These are phyloP conservation scores for Engraulis encrasicolus DNA, from an alignment of 2,113 vertebrate species.

Conservation along the genomic window DNA sequence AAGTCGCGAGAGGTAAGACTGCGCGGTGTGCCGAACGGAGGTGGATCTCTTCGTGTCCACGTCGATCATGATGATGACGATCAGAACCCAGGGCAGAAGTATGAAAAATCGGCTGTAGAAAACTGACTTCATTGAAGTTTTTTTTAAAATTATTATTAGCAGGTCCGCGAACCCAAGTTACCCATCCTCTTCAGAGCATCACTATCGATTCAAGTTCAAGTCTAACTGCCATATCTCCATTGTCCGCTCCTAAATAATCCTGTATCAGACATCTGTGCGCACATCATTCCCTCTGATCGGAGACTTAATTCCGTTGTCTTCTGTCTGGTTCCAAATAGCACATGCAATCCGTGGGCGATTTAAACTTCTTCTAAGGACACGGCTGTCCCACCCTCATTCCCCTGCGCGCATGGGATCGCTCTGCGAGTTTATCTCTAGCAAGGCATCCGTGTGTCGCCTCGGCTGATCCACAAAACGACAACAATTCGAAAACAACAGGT, in stretches of 20 bases:
- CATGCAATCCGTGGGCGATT: neutral
- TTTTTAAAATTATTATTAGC: no score
- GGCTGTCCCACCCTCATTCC: neutral
- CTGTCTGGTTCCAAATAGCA: neutral
- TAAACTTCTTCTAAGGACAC: slow-evolving; percentile 6
- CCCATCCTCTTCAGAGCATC: neutral
- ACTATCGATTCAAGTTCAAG: slow-evolving; percentile 6
- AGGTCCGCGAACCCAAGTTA: neutral
- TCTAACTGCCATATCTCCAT: neutral
- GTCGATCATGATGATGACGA: slow-evolving; percentile 93
- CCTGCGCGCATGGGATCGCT: slow-evolving; percentile 25
- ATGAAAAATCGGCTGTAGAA: slow-evolving; percentile 89
- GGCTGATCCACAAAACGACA: slow-evolving; percentile 12
- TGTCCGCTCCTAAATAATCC: neutral
- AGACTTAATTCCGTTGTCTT: neutral
- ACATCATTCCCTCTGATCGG: neutral
- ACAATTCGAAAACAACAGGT: no score
- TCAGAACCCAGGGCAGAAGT: slow-evolving; percentile 89
- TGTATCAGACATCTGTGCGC: neutral
- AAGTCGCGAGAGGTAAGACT: slow-evolving; percentile 58
- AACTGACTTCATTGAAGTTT: slow-evolving; percentile 84
- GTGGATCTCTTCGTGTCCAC: slow-evolving; percentile 81
- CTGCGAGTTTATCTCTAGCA: slow-evolving; percentile 36
- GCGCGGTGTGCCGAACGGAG: slow-evolving; percentile 68
- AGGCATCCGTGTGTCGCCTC: slow-evolving; percentile 49